A percentile compares a stretch with the other conserved stretches of the same genome.
These are phyloP conservation scores for Catotricha subobsoleta DNA, from an alignment of 2,888 invertebrate genomes.

Conservation along the genomic window DNA sequence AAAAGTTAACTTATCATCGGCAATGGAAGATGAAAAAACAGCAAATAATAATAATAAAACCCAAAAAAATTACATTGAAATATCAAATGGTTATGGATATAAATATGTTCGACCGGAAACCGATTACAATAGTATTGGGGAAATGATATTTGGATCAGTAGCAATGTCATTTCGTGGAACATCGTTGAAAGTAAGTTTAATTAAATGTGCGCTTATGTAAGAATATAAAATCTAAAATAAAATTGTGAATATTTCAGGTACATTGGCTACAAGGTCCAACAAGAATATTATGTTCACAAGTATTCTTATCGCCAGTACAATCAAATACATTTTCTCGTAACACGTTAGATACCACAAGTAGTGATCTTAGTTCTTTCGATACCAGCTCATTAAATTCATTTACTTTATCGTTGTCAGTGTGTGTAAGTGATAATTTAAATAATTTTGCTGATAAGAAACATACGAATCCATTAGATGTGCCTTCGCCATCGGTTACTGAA, in stretches of 20 bases:
- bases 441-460: slow-evolving; percentile 6
- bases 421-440: slow-evolving; percentile 13
- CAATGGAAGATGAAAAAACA: slow-evolving; percentile 4
- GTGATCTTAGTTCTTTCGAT: slow-evolving; percentile 21
- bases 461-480: slow-evolving; percentile 25
- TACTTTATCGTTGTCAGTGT: slow-evolving; percentile 20
- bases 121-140: slow-evolving; percentile 61
- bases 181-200: slow-evolving; percentile 51
- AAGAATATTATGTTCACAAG: slow-evolving; percentile 39
- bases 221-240: too few species aligned
- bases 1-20: slow-evolving; percentile 33
- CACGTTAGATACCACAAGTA: slow-evolving; percentile 4
- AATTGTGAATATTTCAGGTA: slow-evolving; percentile 24
- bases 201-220: slow-evolving; percentile 1
- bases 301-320: slow-evolving; percentile 37
- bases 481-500: slow-evolving; percentile 16
- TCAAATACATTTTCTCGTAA: slow-evolving; percentile 12
- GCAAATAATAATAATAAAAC: slow-evolving; percentile 1
- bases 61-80: slow-evolving; percentile 1
- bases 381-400: slow-evolving; percentile 27
- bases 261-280: slow-evolving; percentile 33
- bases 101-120: slow-evolving; percentile 44
- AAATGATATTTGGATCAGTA: slow-evolving; percentile 84
- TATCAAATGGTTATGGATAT: slow-evolving; percentile 6
- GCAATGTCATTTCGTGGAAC: slow-evolving; percentile 77